Conservation (phyloP, 2,888 invertebrate species). For the Philaethria dido region DNA sequence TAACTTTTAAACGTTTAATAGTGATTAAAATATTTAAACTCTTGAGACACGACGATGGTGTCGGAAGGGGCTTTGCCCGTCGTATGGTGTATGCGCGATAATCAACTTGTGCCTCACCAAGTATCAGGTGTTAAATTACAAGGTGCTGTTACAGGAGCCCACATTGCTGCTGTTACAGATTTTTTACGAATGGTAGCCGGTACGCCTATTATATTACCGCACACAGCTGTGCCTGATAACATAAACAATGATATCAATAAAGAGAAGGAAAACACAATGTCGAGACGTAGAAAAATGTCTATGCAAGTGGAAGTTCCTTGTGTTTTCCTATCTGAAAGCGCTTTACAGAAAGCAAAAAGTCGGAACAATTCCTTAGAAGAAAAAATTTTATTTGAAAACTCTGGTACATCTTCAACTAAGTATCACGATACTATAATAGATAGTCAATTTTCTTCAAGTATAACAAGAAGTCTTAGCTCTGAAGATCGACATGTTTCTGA, state of each 20-base stretch:
- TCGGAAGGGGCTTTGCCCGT: conserved; percentile 85
- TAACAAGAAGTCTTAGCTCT: conserved; percentile 44
- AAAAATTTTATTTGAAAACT: conserved; percentile 69
- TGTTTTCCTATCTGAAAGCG: conserved; percentile 80
- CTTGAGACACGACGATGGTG: conserved; percentile 78
- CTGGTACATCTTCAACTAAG: conserved; percentile 49
- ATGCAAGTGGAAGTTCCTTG: conserved; percentile 83
- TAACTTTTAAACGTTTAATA: conserved; percentile 24
- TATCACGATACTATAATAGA: conserved; percentile 33
- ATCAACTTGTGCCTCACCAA: conserved; percentile 87
- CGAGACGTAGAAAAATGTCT: conserved; percentile 77
- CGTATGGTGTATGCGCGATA: conserved; percentile 88
- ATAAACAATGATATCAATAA: conserved; percentile 74
- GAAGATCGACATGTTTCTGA: conserved; percentile 52
- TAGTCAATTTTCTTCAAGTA: conserved; percentile 34
- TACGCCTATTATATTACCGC: conserved; percentile 84
- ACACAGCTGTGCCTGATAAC: conserved; percentile 70
- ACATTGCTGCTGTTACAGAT: conserved; percentile 86
- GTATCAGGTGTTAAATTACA: conserved; percentile 87
- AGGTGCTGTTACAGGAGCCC: conserved; percentile 86
- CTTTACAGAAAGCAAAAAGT: conserved; percentile 75
- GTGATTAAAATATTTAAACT: conserved; percentile 38
- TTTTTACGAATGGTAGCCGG: conserved; percentile 86
- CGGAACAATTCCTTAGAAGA: conserved; percentile 77
- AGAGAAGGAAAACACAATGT: conserved; percentile 69